These are phyloP conservation scores for Antedon mediterranea DNA, from an alignment of 53 echinoderm and acorn worm genomes.

Conservation along the genomic window DNA sequence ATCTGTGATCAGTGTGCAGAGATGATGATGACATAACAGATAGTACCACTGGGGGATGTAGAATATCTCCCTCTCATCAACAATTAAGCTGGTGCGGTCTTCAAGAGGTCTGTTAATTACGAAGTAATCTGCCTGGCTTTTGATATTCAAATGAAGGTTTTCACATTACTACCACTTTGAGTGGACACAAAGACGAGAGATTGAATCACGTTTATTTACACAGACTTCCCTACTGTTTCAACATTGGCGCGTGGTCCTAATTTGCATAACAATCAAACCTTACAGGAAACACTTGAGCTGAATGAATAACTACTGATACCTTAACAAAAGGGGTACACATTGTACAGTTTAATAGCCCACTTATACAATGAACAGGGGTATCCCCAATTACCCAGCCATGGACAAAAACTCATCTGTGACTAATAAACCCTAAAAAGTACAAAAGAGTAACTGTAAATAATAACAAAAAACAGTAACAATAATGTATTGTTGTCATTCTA, in stretches of 20 bases:
- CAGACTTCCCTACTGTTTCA: not conserved
- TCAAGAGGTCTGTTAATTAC: not conserved
- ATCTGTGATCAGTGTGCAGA: not conserved
- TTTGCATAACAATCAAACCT: not conserved
- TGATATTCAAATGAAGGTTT: not conserved
- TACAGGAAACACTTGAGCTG: not conserved
- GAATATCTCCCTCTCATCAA: not conserved
- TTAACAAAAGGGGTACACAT: not conserved
- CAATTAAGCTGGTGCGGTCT: not conserved
- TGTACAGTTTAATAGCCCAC: not conserved
- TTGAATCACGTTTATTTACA: not conserved
- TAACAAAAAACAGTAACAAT: not conserved
- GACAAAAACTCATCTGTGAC: not conserved
- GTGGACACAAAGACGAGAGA: not conserved
- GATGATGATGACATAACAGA: not conserved
- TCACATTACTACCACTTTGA: not conserved
- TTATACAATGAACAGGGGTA: not conserved
- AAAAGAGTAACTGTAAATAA: not conserved
- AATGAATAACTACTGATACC: not conserved
- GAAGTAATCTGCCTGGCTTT: not conserved
- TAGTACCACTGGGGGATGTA: not conserved
- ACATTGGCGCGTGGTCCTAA: not conserved
- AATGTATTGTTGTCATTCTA: not conserved
- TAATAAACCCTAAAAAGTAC: not conserved
- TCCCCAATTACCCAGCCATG: not conserved